Percentiles rank a stretch among this genome's conserved stretches.
Conservation (phyloP, 2,888 invertebrate genomes). For the Melieria picta region DNA sequence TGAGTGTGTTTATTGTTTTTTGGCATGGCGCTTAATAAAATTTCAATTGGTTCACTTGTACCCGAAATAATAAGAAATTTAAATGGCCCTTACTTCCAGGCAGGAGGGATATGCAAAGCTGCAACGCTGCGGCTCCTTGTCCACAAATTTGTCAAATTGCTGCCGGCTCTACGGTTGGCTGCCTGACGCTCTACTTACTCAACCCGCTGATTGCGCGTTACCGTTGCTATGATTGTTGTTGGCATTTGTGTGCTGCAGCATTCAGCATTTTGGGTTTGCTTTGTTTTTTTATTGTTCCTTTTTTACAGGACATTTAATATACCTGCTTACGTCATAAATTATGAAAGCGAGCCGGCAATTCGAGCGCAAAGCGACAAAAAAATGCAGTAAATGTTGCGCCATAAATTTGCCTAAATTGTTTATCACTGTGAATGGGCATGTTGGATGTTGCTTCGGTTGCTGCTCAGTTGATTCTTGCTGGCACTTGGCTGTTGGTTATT, state of each 20-base stretch:
- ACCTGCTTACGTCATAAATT: slow-evolving; percentile 49
- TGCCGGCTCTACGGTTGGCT: not conserved
- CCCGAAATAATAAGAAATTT: not conserved
- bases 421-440: slow-evolving; percentile 38
- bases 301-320: slow-evolving; percentile 48
- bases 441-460: slow-evolving; percentile 5
- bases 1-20: not conserved
- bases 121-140: not conserved
- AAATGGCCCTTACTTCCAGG: not conserved
- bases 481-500: not conserved
- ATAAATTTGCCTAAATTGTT: slow-evolving; percentile 50
- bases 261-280: slow-evolving; percentile 15
- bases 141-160: not conserved
- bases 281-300: slow-evolving; percentile 37
- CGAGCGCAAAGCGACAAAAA: slow-evolving; percentile 17
- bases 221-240: slow-evolving; percentile 29
- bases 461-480: not conserved
- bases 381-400: slow-evolving; percentile 45
- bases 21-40: not conserved
- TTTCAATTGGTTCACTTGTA: slow-evolving; percentile 1
- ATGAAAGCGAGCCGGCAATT: slow-evolving; percentile 29
- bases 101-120: not conserved
- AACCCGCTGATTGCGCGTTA: not conserved
- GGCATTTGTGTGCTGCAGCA: slow-evolving; percentile 15
- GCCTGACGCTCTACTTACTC: not conserved